Evolutionary conservation across 2,797 vertebrate species (phyloP), one percentile per base, ranked within the genome.

Genomic region (Adelosebastes latens): DNA sequence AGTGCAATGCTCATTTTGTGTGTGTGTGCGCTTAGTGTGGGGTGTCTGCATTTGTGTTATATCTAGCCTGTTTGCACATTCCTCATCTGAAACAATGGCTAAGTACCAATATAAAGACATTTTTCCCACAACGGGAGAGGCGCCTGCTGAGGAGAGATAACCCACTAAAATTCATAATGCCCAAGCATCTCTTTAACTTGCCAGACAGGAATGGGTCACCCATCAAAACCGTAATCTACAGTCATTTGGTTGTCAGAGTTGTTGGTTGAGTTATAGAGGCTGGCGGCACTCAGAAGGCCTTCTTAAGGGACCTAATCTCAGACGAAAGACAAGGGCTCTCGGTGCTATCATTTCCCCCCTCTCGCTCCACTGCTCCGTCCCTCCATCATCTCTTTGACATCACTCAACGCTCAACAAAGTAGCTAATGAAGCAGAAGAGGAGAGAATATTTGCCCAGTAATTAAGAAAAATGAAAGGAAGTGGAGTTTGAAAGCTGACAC

Each of bases 401-500:
- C 91, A 89, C 92, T 96, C 93, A 94, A 88, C 65, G 94, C 94
- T 94, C 92, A 94, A 95, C 93, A 96, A 94, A 96, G 89, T 92
- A 92, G 81, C 89, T 96, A 96, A 96, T 96, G 95, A 96, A 94
- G 93, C 94, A 93, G 90, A 92, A 87, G 90, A 90, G 80, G 83
- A 81, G 87, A 89, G 92, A 93, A 93, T 94, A 93, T 95, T 95
- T 92, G 89, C 87, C 86, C 72, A 60, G 91, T 95, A 95, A 96
- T 95, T 95, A 96, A 95, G 94, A 96, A 94, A 95, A 95, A 96
- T 95, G 93, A 94, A 94, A 93, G 85, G 89, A 94, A 89, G 90
- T 77, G 60, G 90, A 91, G 89, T 92, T 92, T 90, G 87, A 93
- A 93, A 93, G 88, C 91, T 93, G 91, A 92, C 91, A 91, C 55